These are phyloP conservation scores for Apamea sordens DNA, from an alignment of 2,888 invertebrate genomes.

Conservation along the genomic window DNA sequence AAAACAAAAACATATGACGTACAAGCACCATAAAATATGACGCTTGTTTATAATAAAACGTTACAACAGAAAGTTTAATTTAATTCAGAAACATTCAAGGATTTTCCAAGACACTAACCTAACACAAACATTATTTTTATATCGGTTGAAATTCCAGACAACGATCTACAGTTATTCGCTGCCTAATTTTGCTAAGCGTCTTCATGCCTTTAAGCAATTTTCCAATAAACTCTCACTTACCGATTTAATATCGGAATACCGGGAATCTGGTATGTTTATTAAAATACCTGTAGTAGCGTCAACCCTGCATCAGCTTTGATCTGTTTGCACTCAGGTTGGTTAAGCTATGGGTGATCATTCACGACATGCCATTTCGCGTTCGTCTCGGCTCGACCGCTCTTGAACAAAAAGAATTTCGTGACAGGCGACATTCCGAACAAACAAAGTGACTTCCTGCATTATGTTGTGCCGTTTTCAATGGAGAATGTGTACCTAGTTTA, in stretches of 20 bases:
- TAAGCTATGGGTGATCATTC: conserved; percentile 66
- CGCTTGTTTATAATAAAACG: conserved; percentile 52
- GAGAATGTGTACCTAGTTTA: conserved; percentile 15
- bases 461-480: conserved; percentile 20
- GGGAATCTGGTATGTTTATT: conserved; percentile 41
- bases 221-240: conserved; percentile 33
- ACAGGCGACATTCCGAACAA: conserved; percentile 45
- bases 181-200: conserved; percentile 8
- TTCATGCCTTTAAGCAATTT: conserved; percentile 8
- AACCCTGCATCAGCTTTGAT: conserved; percentile 74
- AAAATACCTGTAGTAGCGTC: conserved; percentile 42
- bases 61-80: conserved; percentile 34
- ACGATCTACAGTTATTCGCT: neutral
- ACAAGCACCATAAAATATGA: conserved; percentile 39
- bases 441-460: conserved; percentile 56
- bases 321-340: conserved; percentile 70
- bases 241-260: conserved; percentile 48
- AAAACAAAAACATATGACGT: conserved; percentile 49
- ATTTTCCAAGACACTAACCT: conserved; percentile 14
- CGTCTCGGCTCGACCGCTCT: conserved; percentile 50
- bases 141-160: conserved; percentile 14
- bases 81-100: conserved; percentile 33
- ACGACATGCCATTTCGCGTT: conserved; percentile 66
- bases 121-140: conserved; percentile 15
- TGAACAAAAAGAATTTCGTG: conserved; percentile 58